Evolutionary conservation across 1,140 invertebrate species (phyloP), one percentile per base, ranked within the genome.

Genomic region (Drosophila pachea): DNA sequence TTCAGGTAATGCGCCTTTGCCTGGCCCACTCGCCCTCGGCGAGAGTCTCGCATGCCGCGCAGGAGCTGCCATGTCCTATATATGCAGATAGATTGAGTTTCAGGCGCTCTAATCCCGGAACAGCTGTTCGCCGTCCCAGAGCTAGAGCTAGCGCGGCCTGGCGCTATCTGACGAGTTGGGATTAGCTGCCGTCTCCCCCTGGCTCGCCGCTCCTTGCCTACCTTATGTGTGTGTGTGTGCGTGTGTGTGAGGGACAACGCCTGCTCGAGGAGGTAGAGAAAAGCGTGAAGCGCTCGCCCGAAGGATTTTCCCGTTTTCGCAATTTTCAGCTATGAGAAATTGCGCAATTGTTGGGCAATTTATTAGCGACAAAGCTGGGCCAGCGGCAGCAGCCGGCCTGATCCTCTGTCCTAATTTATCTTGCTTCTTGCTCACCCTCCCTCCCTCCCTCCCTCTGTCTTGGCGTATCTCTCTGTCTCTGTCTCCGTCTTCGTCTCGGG

Each of bases 331-430:
- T 74, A 60, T 83, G 78, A 84, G 78, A 82, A 82, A 82, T 82
- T 82, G 78, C 75, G 68, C 78, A 82, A 82, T 82, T 82, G 78
- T 82, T 68, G 75, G 55, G 78, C 78, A 83, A 82, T 82, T 82
- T 82, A 82, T 83, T 82, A 73, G 73, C 40, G 52, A 65, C 48
- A 36, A 42, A 42, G 52, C 40, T 36, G 31, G n/a, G 53, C 33
- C 12, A 8, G 49, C 16, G 29, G 62, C 40, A n/a, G 31, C 56
- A 53, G 59, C 40, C 49, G 32, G 35, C n/a, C 40, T 47, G 49
- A 62, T 52, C 56, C 55, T 40, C 29, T 56, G 68, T 48, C 68
- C 62, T 79, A 79, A 79, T 79, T 79, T 76, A 79, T 79, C 76
- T 79, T 73, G n/a, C n/a, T 22, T 52, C 58, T 48, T 12, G 47